Base-by-base conservation (phyloP, 2,113 vertebrate genomes). In the Ariopsis seemanni region DNA sequence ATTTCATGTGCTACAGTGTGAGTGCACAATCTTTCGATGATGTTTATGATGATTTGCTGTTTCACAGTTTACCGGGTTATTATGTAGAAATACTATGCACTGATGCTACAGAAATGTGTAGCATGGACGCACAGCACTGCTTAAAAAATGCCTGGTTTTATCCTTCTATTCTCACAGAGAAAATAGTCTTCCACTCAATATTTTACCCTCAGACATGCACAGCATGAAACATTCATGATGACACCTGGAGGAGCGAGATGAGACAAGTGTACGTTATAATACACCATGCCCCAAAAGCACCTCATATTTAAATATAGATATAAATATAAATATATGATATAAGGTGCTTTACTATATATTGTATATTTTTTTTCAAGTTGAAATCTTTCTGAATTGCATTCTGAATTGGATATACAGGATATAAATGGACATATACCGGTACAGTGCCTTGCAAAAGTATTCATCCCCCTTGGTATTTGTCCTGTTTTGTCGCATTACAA, bases 51-150 rank as follows among this genome's bases (percentile, higher is more conserved):
- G 34, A 86, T 79, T 34, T 60, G 25, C 22, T 48, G 27, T 60
- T 84, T 83, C 55, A 80, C 80, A 82, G 67, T 71, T 48, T 82
- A 85, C 48, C n/a, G 27, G 74, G 52, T 60, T 34, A 83, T 83
- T 82, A 88, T 83, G 78, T 58, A 85, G 58, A 27, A 87, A 53
- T 57, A 50, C 48, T 87, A 77, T 75, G 65, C 77, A 82, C 18
- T 7, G 11, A 84, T 53, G 50, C 69, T 57, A 60, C 57, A 50
- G 34, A 63, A 50, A 86, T 77, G 5, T 50, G n/a, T 14, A 62
- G 20, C 14, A 7, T 50, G n/a, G 42, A 60, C 30, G 42, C 17
- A 48, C 8, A 42, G 7, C 30, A 48, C 10, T 75, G 48, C n/a
- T 12, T 77, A 77, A 53, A 77, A 53, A 77, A 77, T 14, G 50